Conservation (phyloP, 2,113 vertebrate species). For the Peromyscus californicus region DNA sequence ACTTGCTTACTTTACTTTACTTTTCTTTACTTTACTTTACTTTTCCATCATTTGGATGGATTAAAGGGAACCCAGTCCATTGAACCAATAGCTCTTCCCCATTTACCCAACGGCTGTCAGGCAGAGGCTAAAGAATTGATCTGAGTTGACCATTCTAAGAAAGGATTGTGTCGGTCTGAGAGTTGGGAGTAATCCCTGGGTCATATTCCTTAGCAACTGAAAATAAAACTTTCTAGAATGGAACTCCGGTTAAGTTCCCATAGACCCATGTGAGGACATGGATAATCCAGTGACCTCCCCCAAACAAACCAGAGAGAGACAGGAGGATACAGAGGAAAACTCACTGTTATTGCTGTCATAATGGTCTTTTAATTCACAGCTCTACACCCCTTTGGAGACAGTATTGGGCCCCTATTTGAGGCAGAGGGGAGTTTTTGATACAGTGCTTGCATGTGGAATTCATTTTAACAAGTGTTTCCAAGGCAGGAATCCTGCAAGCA, state of each 20-base stretch:
- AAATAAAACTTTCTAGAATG: neutral
- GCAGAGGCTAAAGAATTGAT: neutral
- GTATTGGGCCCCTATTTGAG: neutral
- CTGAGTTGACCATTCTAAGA: neutral
- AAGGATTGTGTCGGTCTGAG: neutral
- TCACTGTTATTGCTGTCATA: neutral
- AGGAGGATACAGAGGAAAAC: neutral
- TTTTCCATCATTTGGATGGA: conserved; percentile 41
- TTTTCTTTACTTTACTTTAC: no score
- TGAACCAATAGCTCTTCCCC: neutral
- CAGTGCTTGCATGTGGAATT: neutral
- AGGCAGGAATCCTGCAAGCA: conserved; percentile 13
- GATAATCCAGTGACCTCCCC: neutral
- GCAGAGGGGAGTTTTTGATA: neutral
- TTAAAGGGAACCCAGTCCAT: neutral
- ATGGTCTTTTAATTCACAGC: neutral
- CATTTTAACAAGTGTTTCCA: neutral
- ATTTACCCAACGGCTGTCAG: neutral
- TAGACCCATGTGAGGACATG: neutral
- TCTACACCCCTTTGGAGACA: neutral
- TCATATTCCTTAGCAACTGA: neutral
- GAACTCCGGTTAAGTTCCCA: neutral
- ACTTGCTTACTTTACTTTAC: conserved; percentile 13
- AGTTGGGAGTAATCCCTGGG: neutral
- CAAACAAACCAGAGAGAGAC: neutral